A percentile compares a stretch with the other conserved stretches of the same genome.
Conservation (phyloP, 2,888 invertebrate genomes). For the Macrostomum cliftonense region DNA sequence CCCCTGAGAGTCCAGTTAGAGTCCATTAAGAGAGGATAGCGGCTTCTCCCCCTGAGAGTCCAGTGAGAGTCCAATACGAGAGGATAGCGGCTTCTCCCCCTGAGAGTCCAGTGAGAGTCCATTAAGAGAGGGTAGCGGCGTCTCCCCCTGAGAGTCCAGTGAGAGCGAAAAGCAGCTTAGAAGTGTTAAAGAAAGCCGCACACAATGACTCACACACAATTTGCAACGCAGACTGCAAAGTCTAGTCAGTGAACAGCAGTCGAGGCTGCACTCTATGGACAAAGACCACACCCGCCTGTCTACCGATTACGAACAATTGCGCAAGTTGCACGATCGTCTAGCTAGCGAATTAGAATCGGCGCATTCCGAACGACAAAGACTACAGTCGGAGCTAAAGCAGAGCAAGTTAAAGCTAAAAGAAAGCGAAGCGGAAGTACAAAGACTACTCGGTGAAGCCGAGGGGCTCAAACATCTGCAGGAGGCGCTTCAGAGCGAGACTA, state of each 20-base stretch:
- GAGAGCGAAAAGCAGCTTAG: too few relatives aligned
- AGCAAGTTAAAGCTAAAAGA: conserved; percentile 42
- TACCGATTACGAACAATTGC: conserved; percentile 57
- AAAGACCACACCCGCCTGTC: conserved; percentile 50
- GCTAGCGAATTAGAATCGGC: conserved; percentile 71
- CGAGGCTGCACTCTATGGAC: conserved; percentile 65
- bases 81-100: too few relatives aligned
- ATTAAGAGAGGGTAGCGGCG: too few relatives aligned
- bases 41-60: too few relatives aligned
- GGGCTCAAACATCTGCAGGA: conserved; percentile 28
- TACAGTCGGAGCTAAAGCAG: conserved; percentile 57
- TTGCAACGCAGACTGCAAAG: too few relatives aligned
- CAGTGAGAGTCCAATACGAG: too few relatives aligned
- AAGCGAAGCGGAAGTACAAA: not conserved
- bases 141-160: too few relatives aligned
- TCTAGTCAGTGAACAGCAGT: conserved; percentile 49
- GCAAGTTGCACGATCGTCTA: conserved; percentile 72
- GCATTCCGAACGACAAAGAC: conserved; percentile 58
- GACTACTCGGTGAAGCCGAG: conserved; percentile 41
- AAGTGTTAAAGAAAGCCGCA: too few relatives aligned
- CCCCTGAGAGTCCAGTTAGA: too few relatives aligned
- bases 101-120: too few relatives aligned
- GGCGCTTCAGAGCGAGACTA: conserved; percentile 54
- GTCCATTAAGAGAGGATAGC: too few relatives aligned
- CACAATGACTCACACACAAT: too few relatives aligned